Percentiles rank a stretch among this genome's conserved stretches.
These are phyloP conservation scores for Eupristina koningsbergeri DNA, from an alignment of 1,140 invertebrate species.

Conservation along the genomic window DNA sequence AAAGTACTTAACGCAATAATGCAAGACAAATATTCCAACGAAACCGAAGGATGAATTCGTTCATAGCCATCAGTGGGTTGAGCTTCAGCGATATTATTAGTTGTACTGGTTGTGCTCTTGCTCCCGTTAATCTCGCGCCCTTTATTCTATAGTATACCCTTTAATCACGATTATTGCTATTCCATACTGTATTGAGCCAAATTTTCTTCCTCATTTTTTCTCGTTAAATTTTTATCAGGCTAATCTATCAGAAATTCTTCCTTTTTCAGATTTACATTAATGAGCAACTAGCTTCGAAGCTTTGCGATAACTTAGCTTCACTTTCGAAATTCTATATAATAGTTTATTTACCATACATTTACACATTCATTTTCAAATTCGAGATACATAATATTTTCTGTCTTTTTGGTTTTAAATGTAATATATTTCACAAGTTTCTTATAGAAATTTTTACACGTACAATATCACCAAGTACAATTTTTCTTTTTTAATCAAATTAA, in stretches of 20 bases:
- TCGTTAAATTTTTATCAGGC: conserved; percentile 11
- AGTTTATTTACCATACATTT: no score
- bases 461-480: no score
- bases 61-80: background rate
- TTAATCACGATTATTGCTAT: conserved; percentile 38
- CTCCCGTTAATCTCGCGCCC: background rate
- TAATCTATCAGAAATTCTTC: conserved; percentile 17
- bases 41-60: conserved; percentile 34
- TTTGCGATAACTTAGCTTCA: no score
- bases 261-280: background rate
- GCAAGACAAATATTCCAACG: conserved; percentile 69
- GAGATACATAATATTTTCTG: no score
- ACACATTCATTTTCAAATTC: no score
- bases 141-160: background rate
- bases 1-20: conserved; percentile 70
- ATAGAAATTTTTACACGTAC: no score
- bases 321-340: no score
- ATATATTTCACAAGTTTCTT: no score
- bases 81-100: conserved; percentile 7
- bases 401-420: no score
- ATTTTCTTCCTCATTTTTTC: background rate
- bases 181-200: background rate
- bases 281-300: no score
- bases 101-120: background rate
- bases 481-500: no score